These are phyloP conservation scores for Grammomys dolichurus DNA, from an alignment of 2,113 vertebrate species.

Conservation along the genomic window DNA sequence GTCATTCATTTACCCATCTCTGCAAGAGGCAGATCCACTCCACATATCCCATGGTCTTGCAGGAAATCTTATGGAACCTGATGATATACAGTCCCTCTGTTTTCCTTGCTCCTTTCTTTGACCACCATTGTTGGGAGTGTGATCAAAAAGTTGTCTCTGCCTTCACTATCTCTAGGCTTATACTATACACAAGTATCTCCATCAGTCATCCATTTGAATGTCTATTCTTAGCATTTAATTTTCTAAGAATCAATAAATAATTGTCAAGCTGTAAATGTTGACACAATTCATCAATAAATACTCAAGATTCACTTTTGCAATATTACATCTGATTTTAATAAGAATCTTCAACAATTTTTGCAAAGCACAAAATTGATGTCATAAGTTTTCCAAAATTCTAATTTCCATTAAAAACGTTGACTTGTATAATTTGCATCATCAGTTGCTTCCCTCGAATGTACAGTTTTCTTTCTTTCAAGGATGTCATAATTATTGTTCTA, in stretches of 20 bases:
- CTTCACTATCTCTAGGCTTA: background rate
- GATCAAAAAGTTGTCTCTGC: background rate
- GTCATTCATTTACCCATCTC: background rate
- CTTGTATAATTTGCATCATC: background rate
- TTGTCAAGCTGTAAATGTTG: background rate
- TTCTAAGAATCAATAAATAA: background rate
- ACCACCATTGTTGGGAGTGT: background rate
- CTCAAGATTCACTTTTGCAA: background rate
- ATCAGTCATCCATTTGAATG: background rate
- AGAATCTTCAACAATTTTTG: background rate
- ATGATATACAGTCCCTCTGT: background rate
- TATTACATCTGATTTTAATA: background rate
- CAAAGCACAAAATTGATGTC: background rate
- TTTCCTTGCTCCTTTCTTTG: background rate
- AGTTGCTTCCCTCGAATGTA: conserved; percentile 14
- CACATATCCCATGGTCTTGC: background rate
- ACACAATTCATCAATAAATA: conserved; percentile 15
- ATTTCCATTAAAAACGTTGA: conserved; percentile 3
- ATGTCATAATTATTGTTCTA: background rate
- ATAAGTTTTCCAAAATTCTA: background rate
- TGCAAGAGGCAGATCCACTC: background rate
- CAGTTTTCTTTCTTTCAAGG: background rate
- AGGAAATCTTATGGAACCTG: background rate
- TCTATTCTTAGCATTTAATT: conserved; percentile 26
- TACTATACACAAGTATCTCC: background rate